phyloP scores from a whole-genome alignment of 2,113 vertebrate genomes.

The Cryptomyrus ogoouensis region DNA sequence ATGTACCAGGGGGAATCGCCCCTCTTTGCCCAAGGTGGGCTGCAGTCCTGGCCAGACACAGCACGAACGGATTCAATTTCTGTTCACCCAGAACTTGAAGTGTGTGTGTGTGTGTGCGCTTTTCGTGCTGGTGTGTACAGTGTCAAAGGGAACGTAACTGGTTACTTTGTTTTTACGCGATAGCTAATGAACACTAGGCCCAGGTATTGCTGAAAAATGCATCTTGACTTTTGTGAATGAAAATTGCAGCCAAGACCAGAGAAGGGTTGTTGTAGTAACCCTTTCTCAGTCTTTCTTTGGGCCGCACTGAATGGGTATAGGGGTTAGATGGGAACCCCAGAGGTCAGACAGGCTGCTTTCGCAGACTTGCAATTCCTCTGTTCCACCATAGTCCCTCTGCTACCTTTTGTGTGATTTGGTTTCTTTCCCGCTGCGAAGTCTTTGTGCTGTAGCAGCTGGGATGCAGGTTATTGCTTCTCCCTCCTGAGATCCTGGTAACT shows the following conservation, averaged over 20 bases:
- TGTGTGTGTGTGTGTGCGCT: not conserved
- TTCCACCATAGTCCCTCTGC: not conserved
- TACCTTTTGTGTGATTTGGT: not conserved
- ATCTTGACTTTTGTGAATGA: not conserved
- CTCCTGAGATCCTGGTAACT: not conserved
- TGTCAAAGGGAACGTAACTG: not conserved
- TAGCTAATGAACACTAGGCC: not conserved
- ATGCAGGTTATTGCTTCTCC: not conserved
- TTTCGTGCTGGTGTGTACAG: not conserved
- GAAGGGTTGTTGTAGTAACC: not conserved
- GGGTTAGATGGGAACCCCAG: not conserved
- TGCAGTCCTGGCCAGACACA: not conserved
- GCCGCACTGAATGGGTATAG: not conserved
- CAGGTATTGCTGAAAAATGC: not conserved
- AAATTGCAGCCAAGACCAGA: not conserved
- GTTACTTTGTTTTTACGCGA: not conserved
- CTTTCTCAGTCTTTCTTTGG: not conserved
- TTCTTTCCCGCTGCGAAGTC: not conserved
- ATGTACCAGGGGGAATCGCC: too few relatives aligned
- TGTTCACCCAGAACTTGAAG: not conserved
- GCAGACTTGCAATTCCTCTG: not conserved
- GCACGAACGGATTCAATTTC: not conserved
- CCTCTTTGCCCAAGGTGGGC: not conserved
- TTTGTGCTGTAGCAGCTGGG: not conserved
- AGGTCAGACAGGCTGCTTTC: not conserved